Evolutionary conservation across 2,797 vertebrate species (phyloP).

Genomic region (Fratercula arctica): DNA sequence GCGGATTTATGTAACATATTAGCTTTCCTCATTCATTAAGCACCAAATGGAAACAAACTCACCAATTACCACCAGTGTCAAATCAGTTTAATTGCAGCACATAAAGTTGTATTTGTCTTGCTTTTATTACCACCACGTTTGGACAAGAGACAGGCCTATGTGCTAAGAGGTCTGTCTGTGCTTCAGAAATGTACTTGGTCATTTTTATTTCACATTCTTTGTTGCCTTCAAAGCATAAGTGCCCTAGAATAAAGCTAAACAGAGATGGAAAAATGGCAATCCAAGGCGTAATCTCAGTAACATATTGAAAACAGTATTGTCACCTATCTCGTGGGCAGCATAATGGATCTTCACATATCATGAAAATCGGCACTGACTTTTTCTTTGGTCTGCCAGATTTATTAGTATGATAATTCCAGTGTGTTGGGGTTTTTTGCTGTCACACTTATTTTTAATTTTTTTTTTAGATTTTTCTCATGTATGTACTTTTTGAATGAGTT

Average conservation of each 20-base stretch:
- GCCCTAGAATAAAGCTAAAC: not conserved
- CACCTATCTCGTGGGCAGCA: fast-evolving
- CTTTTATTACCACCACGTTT: not conserved
- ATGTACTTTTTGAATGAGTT: not conserved
- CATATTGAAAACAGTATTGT: not conserved
- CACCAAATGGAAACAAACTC: constrained; percentile 38
- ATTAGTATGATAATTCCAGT: not conserved
- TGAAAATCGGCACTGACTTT: not conserved
- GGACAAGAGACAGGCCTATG: not conserved
- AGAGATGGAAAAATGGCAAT: not conserved
- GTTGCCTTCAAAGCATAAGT: not conserved
- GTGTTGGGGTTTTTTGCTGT: not conserved
- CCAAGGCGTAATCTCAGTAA: not conserved
- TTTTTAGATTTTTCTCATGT: not conserved
- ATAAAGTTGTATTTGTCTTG: not conserved
- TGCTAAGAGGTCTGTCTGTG: not conserved
- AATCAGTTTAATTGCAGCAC: not conserved
- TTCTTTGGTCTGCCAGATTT: not conserved
- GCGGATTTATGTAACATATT: constrained; percentile 20
- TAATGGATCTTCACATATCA: not conserved
- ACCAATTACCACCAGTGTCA: not conserved
- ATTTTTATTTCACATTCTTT: not conserved
- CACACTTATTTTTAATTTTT: not conserved
- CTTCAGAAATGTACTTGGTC: not conserved
- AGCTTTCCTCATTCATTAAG: constrained; percentile 49